Percentiles rank a stretch among this genome's conserved stretches.
Conservation (phyloP, 2,797 vertebrate genomes). For the Schizothorax lantsangensis region DNA sequence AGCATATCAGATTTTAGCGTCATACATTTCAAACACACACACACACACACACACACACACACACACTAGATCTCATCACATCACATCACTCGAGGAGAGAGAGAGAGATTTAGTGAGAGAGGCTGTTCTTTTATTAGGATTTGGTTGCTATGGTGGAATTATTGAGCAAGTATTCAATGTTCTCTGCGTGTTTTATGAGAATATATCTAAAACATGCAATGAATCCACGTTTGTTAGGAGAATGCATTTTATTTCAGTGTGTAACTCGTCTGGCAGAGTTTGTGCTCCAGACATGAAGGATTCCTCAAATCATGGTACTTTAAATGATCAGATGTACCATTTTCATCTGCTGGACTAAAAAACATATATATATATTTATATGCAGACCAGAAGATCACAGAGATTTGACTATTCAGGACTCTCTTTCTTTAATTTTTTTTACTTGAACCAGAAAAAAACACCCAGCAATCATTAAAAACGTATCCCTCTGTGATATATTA, state of each 20-base stretch:
- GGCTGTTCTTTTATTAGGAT: slow-evolving; percentile 57
- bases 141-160: slow-evolving; percentile 60
- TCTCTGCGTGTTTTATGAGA: slow-evolving; percentile 28
- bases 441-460: too few species aligned
- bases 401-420: too few species aligned
- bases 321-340: background rate
- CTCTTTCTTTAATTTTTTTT: too few species aligned
- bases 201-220: background rate
- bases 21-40: background rate
- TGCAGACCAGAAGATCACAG: too few species aligned
- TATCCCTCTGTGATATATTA: too few species aligned
- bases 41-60: background rate
- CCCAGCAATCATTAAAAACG: too few species aligned
- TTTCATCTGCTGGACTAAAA: background rate
- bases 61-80: background rate
- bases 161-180: slow-evolving; percentile 39
- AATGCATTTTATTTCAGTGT: background rate
- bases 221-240: background rate
- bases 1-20: background rate
- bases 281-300: background rate
- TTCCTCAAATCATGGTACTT: background rate
- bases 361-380: background rate
- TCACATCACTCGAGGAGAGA: background rate
- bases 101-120: slow-evolving; percentile 5
- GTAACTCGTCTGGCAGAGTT: background rate